These are phyloP conservation scores for Arvicanthis niloticus DNA, from an alignment of 2,113 vertebrate species.

Conservation along the genomic window DNA sequence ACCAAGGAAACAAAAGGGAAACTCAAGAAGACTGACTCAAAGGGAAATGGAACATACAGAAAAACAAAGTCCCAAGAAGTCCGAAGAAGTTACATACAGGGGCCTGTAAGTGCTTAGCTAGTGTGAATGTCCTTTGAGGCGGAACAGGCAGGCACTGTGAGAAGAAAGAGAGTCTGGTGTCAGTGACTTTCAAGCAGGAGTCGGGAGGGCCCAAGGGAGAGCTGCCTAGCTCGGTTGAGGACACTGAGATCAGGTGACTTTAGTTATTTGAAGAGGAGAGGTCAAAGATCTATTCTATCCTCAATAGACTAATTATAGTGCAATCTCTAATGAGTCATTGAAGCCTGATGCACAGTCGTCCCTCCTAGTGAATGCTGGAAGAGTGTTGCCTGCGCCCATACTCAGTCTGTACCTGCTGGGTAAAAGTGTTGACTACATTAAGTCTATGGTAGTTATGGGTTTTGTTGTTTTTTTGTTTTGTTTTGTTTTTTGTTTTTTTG, in stretches of 20 bases:
- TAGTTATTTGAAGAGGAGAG: background rate
- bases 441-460: background rate
- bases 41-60: background rate
- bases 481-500: too few species aligned
- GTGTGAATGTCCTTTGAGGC: background rate
- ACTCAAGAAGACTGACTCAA: background rate
- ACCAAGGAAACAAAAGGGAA: background rate
- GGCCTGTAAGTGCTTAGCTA: background rate
- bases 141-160: background rate
- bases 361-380: background rate
- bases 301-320: background rate
- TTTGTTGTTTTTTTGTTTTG: background rate
- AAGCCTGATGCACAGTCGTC: background rate
- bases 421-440: background rate
- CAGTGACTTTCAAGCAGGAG: background rate
- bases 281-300: background rate
- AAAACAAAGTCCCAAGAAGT: background rate
- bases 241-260: background rate
- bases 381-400: background rate
- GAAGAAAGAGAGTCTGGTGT: background rate
- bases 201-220: background rate
- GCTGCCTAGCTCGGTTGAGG: fast-evolving
- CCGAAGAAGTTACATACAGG: background rate
- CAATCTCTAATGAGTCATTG: background rate
- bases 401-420: background rate